Base-by-base conservation (phyloP, 2,888 invertebrate genomes). In the Microctonus aethiopoides region DNA sequence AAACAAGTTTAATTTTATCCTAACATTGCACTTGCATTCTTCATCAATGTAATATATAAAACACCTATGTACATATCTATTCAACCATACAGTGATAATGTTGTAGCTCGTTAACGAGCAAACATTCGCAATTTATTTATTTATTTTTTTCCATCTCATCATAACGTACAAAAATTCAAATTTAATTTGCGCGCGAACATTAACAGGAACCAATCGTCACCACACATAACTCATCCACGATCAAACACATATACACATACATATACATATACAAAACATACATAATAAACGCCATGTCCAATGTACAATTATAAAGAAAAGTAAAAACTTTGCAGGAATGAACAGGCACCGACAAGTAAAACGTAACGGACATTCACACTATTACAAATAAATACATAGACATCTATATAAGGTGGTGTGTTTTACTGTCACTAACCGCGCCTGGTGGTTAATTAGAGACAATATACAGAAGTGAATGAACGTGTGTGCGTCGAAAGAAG, bases 401-500 rank as follows among this genome's bases (percentile, higher is more conserved):
- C 56, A 59, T 39, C 24, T 41, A 22, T 36, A 34, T 26, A 46
- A 56, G 61, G 34, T 68, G 52, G 69, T 57, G 75, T 69, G 78
- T 75, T 75, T 76, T 68, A 68, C 76, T 64, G 66, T 71, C 74
- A 75, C 76, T 34, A 51, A 68, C 76, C 63, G 66, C 72, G 74
- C 76, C 77, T 22, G 57, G 74, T 72, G 76, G 78, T 82, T 82
- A 83, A 83, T 83, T 82, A 80, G 78, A 78, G 74, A 76, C 72
- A 72, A 74, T 79, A 76, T 74, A 76, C 20, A 4, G 34, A 20
- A 54, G 51, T 9, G 46, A 26, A 20, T 52, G 34, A 66, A 57
- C 24, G 52, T 52, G 52, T 54, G 54, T n/a, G n/a, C 36, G 39
- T 59, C 72, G 69, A 70, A 70, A 67, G 74, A 77, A 74, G 72